Percentiles rank a stretch among this genome's conserved stretches.
These are phyloP conservation scores for Synergus japonicus DNA, from an alignment of 2,888 invertebrate genomes.

Conservation along the genomic window DNA sequence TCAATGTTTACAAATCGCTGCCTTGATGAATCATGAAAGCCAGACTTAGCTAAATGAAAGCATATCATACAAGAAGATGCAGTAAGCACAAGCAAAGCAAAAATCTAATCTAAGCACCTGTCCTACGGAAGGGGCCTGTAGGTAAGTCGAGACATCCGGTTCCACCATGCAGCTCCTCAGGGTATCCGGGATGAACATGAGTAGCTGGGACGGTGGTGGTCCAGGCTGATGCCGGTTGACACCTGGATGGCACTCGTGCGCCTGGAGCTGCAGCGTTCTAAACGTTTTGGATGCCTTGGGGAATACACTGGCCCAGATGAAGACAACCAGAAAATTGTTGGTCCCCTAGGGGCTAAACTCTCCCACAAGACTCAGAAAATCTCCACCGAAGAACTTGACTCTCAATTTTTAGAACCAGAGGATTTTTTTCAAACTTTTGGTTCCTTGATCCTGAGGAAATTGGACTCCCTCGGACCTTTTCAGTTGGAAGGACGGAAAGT, in stretches of 20 bases:
- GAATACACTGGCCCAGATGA: not conserved
- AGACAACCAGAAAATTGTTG: not conserved
- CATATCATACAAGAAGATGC: slow-evolving; percentile 31
- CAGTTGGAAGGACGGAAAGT: slow-evolving; percentile 30
- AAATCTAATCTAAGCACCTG: slow-evolving; percentile 83
- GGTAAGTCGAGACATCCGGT: slow-evolving; percentile 95
- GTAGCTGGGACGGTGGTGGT: slow-evolving; percentile 76
- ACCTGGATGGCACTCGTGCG: slow-evolving; percentile 54
- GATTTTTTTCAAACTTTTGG: not conserved
- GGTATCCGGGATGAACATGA: slow-evolving; percentile 95
- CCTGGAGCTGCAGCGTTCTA: slow-evolving; percentile 36
- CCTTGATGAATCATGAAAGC: slow-evolving; percentile 23
- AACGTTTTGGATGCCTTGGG: slow-evolving; percentile 16
- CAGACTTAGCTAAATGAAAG: slow-evolving; percentile 31
- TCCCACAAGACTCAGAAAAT: not conserved
- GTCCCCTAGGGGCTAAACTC: slow-evolving; percentile 10
- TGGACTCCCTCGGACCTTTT: slow-evolving; percentile 45
- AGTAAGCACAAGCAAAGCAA: slow-evolving; percentile 35
- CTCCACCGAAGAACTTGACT: slow-evolving; percentile 13
- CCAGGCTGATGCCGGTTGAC: slow-evolving; percentile 67
- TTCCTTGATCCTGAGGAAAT: not conserved
- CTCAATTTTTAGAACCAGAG: not conserved
- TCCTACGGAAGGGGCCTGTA: slow-evolving; percentile 96
- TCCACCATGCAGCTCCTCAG: slow-evolving; percentile 97
- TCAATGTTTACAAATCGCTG: slow-evolving; percentile 11